Base-by-base conservation (phyloP, 64 coral and sea anemone species). In the Porites lutea region DNA sequence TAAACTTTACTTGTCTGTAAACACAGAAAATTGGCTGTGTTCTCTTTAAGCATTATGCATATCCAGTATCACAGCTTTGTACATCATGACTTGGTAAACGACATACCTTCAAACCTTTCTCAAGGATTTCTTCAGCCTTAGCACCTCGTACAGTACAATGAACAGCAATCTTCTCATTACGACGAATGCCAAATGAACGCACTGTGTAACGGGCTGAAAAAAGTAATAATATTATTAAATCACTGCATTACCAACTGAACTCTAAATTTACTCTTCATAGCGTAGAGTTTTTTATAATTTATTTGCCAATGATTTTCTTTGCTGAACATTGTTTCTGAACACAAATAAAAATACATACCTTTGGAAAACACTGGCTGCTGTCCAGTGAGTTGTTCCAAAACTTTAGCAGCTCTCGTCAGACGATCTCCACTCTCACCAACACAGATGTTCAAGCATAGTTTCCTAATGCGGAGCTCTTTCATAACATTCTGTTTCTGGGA, bases 391-490 rank as follows among this genome's bases (percentile, higher is more conserved):
- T 99, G 97, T 90, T 99, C 97, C 83, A 99, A 54, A 49, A 99
- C 97, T 82, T 99, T 99, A 3, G 97, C 97, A 65, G 97, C 97
- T 55, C 97, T 83, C 10, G 97, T 99, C 50, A 99, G 75, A 44
- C 97, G 93, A 48, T 99, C 97, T 78, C 97, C 97, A 94, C 97
- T 99, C 58, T 99, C 97, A 75, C 97, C 97, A 79, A 99, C 97
- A 94, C 97, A 99, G 12, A 99, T 93, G 83, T 99, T 99, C 49
- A 99, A 89, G 71, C 94, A 95, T 52, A 99, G 72, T 74, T 99
- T 99, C 10, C 82, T 75, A 86, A 99, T 99, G 19, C 88, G 88
- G 62, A 99, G 90, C 46, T 99, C 97, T 78, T 83, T 93, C 97
- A 99, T 99, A 13, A 86, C 88, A 92, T 99, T 96, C 19, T 78